Evolutionary conservation across 2,113 vertebrate genomes (phyloP).

Genomic region (Myocastor coypus): DNA sequence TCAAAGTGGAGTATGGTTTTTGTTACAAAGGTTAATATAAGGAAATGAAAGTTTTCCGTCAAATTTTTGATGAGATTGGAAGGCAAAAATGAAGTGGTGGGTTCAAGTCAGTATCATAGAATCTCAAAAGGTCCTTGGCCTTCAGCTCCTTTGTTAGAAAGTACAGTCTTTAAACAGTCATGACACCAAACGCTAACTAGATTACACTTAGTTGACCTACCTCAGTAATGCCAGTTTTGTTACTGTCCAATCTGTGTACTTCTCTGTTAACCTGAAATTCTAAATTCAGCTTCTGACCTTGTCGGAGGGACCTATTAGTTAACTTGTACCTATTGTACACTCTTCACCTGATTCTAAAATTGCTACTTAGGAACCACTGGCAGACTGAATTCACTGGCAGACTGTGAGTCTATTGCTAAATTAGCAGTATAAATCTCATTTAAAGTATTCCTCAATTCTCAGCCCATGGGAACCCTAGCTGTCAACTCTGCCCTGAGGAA

Average conservation of each 20-base stretch:
- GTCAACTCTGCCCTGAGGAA: conserved; percentile 68
- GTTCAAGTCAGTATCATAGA: not conserved
- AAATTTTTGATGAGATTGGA: not conserved
- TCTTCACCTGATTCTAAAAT: not conserved
- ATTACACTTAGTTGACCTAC: not conserved
- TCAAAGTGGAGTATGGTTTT: not conserved
- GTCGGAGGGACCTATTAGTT: not conserved
- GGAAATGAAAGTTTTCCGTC: not conserved
- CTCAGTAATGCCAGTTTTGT: not conserved
- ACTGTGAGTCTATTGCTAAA: not conserved
- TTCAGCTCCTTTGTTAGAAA: not conserved
- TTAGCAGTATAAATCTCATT: conserved; percentile 53
- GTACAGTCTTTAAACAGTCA: not conserved
- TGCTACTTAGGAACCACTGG: conserved; percentile 30
- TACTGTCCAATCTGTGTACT: not conserved
- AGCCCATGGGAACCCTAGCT: conserved; percentile 56
- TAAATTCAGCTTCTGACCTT: not conserved
- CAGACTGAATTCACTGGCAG: conserved; percentile 38
- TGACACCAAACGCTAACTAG: not conserved
- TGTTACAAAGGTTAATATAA: not conserved
- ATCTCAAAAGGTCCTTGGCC: not conserved
- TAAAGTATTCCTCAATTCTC: conserved; percentile 49
- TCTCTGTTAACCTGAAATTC: not conserved
- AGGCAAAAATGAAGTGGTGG: too few relatives aligned
- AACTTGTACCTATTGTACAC: not conserved